Conservation (phyloP, 2,888 invertebrate genomes). For the Nemotelus pantherinus region DNA sequence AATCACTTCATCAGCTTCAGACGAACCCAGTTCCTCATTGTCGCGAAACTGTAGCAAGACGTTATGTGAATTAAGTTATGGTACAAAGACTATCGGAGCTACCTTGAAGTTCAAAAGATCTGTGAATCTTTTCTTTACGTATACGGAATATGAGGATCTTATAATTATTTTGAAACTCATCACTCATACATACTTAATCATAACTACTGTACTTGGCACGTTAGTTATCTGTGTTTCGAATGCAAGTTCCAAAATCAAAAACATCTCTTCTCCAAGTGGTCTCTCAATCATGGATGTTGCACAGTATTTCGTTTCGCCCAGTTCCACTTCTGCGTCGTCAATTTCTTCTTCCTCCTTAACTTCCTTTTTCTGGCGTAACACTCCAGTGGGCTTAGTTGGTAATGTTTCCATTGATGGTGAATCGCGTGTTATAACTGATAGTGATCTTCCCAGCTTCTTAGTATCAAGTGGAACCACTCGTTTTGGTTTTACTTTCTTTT, state of each 20-base stretch:
- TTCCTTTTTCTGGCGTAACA: background rate
- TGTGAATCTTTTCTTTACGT: too few species aligned
- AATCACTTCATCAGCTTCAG: too few species aligned
- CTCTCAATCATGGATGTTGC: background rate
- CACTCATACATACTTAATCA: background rate
- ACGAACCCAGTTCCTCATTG: too few species aligned
- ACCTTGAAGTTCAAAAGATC: too few species aligned
- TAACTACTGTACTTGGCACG: background rate
- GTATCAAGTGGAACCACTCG: background rate
- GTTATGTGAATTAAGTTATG: too few species aligned
- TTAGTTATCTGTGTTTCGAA: constrained; percentile 36
- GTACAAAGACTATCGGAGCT: too few species aligned
- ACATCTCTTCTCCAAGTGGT: constrained; percentile 8
- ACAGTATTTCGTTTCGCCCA: constrained; percentile 3
- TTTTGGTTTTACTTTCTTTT: background rate
- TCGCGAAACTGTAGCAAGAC: too few species aligned
- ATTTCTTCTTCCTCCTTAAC: background rate
- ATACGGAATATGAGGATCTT: too few species aligned
- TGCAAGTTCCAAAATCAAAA: constrained; percentile 35
- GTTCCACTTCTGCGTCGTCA: background rate
- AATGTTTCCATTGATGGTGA: background rate
- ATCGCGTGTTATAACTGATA: background rate
- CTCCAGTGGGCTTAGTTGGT: constrained; percentile 6
- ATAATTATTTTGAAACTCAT: too few species aligned
- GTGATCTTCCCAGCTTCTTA: background rate